Evolutionary conservation across 2,797 vertebrate species (phyloP).

Genomic region (Choloepus didactylus): DNA sequence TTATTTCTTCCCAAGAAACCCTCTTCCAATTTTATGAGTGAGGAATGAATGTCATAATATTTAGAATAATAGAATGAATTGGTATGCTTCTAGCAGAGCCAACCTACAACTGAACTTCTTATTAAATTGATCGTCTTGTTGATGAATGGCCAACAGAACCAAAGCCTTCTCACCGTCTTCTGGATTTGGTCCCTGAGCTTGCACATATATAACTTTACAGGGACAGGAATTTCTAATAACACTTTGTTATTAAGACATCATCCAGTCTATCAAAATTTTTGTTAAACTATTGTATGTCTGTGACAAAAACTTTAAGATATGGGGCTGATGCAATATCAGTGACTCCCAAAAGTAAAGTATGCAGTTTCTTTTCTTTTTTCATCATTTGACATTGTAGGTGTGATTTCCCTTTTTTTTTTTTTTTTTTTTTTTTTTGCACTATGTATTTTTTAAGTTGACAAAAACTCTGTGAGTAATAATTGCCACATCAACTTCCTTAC

Average conservation of each 20-base stretch:
- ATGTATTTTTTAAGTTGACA: constrained; percentile 7
- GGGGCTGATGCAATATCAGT: neutral
- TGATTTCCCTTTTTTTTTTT: neutral
- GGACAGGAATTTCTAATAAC: constrained; percentile 27
- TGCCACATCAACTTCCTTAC: constrained; percentile 21
- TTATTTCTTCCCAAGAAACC: constrained; percentile 74
- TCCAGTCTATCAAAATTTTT: neutral
- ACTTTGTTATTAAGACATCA: neutral
- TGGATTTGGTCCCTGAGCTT: constrained; percentile 23
- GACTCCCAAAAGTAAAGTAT: constrained; percentile 36
- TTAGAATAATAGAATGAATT: constrained; percentile 71
- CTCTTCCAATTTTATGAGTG: constrained; percentile 73
- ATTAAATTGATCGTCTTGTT: constrained; percentile 38
- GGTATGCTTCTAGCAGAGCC: constrained; percentile 56
- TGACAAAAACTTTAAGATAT: neutral
- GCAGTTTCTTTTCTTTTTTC: neutral
- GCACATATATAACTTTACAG: neutral
- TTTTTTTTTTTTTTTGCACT: neutral
- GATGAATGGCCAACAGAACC: neutral
- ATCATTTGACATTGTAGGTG: constrained; percentile 6
- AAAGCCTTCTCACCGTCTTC: constrained; percentile 29
- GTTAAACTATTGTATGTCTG: constrained; percentile 15
- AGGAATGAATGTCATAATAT: constrained; percentile 76
- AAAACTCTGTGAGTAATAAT: constrained; percentile 15
- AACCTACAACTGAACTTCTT: constrained; percentile 55